These are phyloP conservation scores for Pseudochirops corinnae DNA, from an alignment of 2,797 vertebrate species.

Conservation along the genomic window DNA sequence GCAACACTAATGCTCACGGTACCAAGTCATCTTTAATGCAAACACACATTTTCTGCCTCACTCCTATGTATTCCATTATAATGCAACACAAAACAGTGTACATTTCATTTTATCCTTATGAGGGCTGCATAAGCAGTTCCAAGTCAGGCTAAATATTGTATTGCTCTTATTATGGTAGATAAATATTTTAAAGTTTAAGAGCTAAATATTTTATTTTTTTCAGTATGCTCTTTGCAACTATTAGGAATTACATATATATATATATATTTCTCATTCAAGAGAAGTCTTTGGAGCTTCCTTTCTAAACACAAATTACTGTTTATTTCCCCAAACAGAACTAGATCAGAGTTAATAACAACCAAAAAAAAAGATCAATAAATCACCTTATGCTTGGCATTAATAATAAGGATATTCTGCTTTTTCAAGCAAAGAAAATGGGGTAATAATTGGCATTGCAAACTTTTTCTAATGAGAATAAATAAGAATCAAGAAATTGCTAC, in stretches of 20 bases:
- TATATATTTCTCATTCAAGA: slow-evolving; percentile 71
- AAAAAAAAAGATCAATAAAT: slow-evolving; percentile 71
- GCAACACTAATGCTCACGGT: slow-evolving; percentile 82
- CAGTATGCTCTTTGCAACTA: slow-evolving; percentile 59
- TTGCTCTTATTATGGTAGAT: slow-evolving; percentile 81
- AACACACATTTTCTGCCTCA: slow-evolving; percentile 84
- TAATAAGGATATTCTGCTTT: slow-evolving; percentile 66
- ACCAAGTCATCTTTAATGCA: slow-evolving; percentile 85
- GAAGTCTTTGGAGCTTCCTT: slow-evolving; percentile 68
- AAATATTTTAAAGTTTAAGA: slow-evolving; percentile 84
- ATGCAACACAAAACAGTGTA: slow-evolving; percentile 82
- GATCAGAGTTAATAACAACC: slow-evolving; percentile 67
- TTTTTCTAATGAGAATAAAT: slow-evolving; percentile 66
- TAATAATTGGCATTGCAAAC: slow-evolving; percentile 61
- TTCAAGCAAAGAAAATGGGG: slow-evolving; percentile 63
- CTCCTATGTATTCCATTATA: slow-evolving; percentile 83
- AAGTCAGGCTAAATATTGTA: slow-evolving; percentile 81
- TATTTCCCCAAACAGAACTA: slow-evolving; percentile 73
- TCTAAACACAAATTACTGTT: slow-evolving; percentile 76
- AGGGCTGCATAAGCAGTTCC: slow-evolving; percentile 80
- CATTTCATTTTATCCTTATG: slow-evolving; percentile 78
- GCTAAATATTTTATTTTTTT: slow-evolving; percentile 78
- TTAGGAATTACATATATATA: slow-evolving; percentile 69
- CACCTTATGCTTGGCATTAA: slow-evolving; percentile 72
- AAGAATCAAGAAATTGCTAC: slow-evolving; percentile 56